These are phyloP conservation scores for Brevimyrus niger DNA, from an alignment of 2,113 vertebrate species.

Conservation along the genomic window DNA sequence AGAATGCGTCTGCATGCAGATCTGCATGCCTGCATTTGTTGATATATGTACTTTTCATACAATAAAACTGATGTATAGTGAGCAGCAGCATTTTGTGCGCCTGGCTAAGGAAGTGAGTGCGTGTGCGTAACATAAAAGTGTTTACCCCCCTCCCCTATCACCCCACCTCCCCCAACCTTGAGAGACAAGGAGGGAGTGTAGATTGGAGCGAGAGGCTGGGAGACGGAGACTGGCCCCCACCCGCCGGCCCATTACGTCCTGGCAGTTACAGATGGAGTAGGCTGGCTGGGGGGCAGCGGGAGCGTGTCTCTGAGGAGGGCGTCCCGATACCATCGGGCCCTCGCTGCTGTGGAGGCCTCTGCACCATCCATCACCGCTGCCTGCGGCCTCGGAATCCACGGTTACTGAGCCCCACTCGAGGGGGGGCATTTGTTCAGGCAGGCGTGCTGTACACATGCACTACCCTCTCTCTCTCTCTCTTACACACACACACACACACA, in stretches of 20 bases:
- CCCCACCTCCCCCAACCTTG: neutral
- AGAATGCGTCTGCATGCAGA: neutral
- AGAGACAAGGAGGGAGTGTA: neutral
- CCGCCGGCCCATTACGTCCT: conserved; percentile 35
- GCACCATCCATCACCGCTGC: conserved; percentile 40
- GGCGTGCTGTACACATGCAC: neutral
- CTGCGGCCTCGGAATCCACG: conserved; percentile 9
- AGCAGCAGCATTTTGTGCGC: neutral
- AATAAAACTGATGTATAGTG: neutral
- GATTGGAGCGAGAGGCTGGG: neutral
- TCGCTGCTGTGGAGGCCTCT: conserved; percentile 14
- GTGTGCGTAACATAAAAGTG: neutral
- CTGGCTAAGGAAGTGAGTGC: neutral
- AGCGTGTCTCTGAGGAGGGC: conserved; percentile 18
- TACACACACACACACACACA: no score
- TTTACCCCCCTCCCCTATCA: neutral
- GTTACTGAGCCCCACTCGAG: neutral
- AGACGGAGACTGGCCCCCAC: conserved; percentile 19
- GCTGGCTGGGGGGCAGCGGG: conserved; percentile 13
- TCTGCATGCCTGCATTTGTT: neutral
- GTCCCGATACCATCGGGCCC: conserved; percentile 34
- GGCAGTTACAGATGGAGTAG: conserved; percentile 41
- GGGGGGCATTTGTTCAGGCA: neutral
- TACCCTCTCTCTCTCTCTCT: no score
- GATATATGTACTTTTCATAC: neutral